Percentiles rank a stretch among this genome's conserved stretches.
Conservation (phyloP, 2,797 vertebrate genomes). For the Enteromius anoplus region DNA sequence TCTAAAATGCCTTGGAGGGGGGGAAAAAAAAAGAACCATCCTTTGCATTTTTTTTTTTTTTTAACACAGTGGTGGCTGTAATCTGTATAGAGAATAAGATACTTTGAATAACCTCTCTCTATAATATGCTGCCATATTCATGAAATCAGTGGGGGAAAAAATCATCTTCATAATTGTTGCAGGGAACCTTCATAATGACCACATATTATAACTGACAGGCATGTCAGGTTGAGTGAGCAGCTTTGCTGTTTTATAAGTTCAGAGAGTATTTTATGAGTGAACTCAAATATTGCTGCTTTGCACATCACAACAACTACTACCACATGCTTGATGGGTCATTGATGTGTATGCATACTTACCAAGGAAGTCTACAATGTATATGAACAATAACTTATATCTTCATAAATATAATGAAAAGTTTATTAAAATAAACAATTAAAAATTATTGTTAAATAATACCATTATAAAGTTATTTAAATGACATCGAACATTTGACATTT, state of each 20-base stretch:
- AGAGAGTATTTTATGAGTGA: slow-evolving; percentile 39
- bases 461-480: neutral
- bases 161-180: slow-evolving; percentile 15
- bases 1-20: neutral
- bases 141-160: neutral
- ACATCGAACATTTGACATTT: neutral
- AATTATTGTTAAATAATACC: neutral
- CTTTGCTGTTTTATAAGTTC: slow-evolving; percentile 42
- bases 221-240: slow-evolving; percentile 30
- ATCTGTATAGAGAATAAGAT: slow-evolving; percentile 14
- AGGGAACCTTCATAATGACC: slow-evolving; percentile 16
- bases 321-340: neutral
- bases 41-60: neutral
- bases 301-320: slow-evolving; percentile 30
- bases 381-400: neutral
- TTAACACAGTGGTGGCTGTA: neutral
- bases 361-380: neutral
- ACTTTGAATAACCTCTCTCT: neutral
- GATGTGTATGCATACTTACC: neutral
- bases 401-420: neutral
- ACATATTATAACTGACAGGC: slow-evolving; percentile 27
- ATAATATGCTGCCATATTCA: slow-evolving; percentile 24
- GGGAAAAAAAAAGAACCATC: neutral
- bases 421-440: neutral
- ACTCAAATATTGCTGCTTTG: slow-evolving; percentile 24